Evolutionary conservation across 2,888 invertebrate species (phyloP), one percentile per base, ranked within the genome.

Genomic region (Oscheius sp.): DNA sequence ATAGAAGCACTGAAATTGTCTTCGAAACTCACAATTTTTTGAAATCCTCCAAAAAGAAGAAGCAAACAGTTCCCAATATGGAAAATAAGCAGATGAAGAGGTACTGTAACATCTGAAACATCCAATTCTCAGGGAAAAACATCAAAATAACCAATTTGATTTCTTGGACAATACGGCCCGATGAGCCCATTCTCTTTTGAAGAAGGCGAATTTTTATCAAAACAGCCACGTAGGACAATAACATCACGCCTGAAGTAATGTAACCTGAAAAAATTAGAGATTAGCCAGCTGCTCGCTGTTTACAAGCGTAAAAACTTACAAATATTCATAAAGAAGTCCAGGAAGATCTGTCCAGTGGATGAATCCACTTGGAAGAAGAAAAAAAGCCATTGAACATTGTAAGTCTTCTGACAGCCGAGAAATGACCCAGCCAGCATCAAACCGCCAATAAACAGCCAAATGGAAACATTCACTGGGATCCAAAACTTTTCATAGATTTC

Each of bases 391-490:
- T 49, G 6, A 13, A 18, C 18, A 13, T 49, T 16, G 49, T n/a
- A 49, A 49, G 49, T 49, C 18, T 49, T 49, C 16, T 49, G 49
- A 49, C 49, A 49, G 49, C 49, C 49, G 49, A 49, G 13, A 49
- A 49, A n/a, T 49, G 49, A n/a, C 18, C 18, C 49, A 13, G 13
- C 6, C 3, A 49, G 3, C 16, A 18, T 18, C 6, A 49, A n/a
- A 18, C n/a, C 5, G 18, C 16, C 16, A 49, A 49, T 49, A 49
- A 49, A 49, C 5, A 49, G 16, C 49, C 49, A 49, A 13, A 49
- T 49, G 49, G 18, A 49, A 3, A 49, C 49, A 9, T 35, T 35
- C 5, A 35, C 35, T 6, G 3, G 35, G 35, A 49, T 18, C 49
- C 49, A 49, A 5, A n/a, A n/a, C 49, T 49, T 49, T 49, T 49